Percentiles rank a stretch among this genome's conserved stretches.
Evolutionary conservation across 2,113 vertebrate genomes (phyloP).

Genomic region (Anarrhichthys ocellatus): DNA sequence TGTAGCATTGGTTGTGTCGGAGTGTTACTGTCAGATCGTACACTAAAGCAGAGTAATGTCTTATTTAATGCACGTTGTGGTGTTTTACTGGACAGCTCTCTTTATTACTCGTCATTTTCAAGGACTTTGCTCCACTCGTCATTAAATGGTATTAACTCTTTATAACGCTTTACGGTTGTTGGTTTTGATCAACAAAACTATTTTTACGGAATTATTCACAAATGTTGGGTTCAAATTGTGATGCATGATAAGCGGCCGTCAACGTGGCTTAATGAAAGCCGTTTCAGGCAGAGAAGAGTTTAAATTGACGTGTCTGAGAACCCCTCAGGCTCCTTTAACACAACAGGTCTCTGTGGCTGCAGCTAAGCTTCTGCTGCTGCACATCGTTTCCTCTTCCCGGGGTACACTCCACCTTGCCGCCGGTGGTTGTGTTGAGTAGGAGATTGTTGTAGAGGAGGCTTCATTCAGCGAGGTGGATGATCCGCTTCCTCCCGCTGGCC

Average conservation of each 20-base stretch:
- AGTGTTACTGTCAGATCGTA: neutral
- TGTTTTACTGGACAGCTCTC: slow-evolving; percentile 21
- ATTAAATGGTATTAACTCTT: neutral
- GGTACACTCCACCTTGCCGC: slow-evolving; percentile 9
- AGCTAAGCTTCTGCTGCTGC: neutral
- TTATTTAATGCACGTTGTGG: neutral
- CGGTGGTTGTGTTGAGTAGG: slow-evolving; percentile 19
- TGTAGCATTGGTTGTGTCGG: neutral
- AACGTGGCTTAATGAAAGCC: neutral
- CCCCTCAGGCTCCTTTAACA: slow-evolving; percentile 18
- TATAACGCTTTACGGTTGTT: neutral
- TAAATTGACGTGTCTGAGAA: neutral
- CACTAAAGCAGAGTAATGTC: neutral
- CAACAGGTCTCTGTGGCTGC: slow-evolving; percentile 17
- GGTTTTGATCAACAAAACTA: neutral
- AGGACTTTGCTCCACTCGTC: neutral
- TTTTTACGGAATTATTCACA: neutral
- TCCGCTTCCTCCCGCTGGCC: slow-evolving; percentile 1
- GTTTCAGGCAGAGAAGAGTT: neutral
- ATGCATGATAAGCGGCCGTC: neutral
- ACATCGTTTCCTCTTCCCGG: neutral
- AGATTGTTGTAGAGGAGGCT: neutral
- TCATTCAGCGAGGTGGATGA: slow-evolving; percentile 17
- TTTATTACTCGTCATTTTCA: slow-evolving; percentile 22
- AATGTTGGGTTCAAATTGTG: neutral